Base-by-base conservation (phyloP, 35 echinoderm and acorn worm genomes). In the Lytechinus pictus region DNA sequence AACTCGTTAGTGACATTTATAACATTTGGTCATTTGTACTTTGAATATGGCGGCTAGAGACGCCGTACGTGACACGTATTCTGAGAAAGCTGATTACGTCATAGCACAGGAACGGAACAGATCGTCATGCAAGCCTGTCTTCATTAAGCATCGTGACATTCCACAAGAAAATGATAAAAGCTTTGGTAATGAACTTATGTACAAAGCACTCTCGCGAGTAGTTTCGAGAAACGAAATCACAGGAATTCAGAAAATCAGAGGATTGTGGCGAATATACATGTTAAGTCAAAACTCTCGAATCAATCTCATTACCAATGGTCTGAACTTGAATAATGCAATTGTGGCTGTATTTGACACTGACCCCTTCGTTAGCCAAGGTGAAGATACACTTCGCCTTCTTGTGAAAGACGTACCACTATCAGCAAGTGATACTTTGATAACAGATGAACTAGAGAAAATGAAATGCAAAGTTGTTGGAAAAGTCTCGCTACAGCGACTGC, bases 401-500 rank as follows among this genome's bases (percentile, higher is more conserved):
- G 27, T 1, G 13, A 86, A 86, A 86, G 71, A 86, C 27, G 71
- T 86, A 13, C 71, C 71, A 3, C 71, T 86, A 13, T 86, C 71
- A 13, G 71, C 71, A 86, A 86, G 71, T 86, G 71, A 3, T 86
- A 86, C 71, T 3, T 86, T 86, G 3, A 86, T 86, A 86, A 86
- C 71, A 86, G 71, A 86, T 86, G 71, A 86, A 86, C 71, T 86
- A 16, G 71, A 86, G 27, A 86, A 86, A 86, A 86, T 13, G 71
- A 1, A 86, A 3, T 86, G 71, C 71, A 86, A 86, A 86, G 13
- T 27, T 13, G 71, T 86, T 1, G 71, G 71, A 86, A 86, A 86
- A 86, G 27, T 86, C 71, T 16, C 27, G 27, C 71, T 16, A 16
- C 71, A 86, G 71, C 71, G 71, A 16, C 27, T 86, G 3, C 13